Evolutionary conservation across 2,888 invertebrate genomes (phyloP), one percentile per base, ranked within the genome.

Genomic region (Yponomeuta plumbellus): DNA sequence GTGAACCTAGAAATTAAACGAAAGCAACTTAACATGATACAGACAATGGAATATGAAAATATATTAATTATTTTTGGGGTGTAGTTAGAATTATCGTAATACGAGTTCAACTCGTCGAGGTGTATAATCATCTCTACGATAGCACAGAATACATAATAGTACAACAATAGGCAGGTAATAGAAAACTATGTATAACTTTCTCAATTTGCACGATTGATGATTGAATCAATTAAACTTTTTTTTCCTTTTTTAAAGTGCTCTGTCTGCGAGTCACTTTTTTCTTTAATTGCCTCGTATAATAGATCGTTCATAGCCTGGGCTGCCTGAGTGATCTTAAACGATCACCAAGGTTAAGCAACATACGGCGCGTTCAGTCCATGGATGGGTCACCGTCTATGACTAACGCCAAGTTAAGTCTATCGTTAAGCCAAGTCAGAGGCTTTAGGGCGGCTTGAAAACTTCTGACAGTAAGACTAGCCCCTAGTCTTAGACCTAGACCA

Each of bases 111-210:
- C 4, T 17, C 13, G 44, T 13, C 13, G 13, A 52, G 17, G 44
- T 52, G 44, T 52, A 52, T 34, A 34, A 34, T 52, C 44, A 52
- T 52, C 44, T 52, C 44, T 52, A 52, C n/a, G n/a, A n/a, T n/a
- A n/a, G n/a, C n/a, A n/a, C n/a, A n/a, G n/a, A n/a, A n/a, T n/a
- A n/a, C n/a, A n/a, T n/a, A n/a, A n/a, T n/a, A n/a, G n/a, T n/a
- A n/a, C n/a, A n/a, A n/a, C 44, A 52, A 52, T 52, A 34, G 34
- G 34, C 8, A 34, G 34, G 34, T 34, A 52, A 52, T 17, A 6
- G 17, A 11, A 52, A 52, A 52, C 44, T 17, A 17, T n/a, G n/a
- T n/a, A n/a, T 52, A 13, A 17, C 44, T 52, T 52, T 52, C 44
- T 52, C 44, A 52, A 52, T 17, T 17, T 52, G 44, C 44, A 52